Base-by-base conservation (phyloP, 1,140 invertebrate species). In the Plectrocnemia conspersa region DNA sequence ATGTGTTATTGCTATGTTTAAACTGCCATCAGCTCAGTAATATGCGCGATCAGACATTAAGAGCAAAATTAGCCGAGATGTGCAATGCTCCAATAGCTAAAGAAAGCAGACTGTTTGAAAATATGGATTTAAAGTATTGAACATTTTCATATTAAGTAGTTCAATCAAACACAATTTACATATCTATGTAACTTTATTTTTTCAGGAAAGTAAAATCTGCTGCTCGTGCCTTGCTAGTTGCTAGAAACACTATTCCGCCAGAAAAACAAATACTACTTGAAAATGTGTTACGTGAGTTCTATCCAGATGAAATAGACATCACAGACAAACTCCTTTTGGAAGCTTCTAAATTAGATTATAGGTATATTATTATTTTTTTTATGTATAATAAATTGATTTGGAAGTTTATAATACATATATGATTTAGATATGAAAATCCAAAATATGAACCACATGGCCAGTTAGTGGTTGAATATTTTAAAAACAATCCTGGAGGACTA, bases 1-100 rank as follows among this genome's bases (percentile, higher is more conserved):
- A 93, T 72, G 80, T 91, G 15, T 65, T 92, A 15, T 65, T 92
- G 49, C 66, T 92, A 19, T 92, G 90, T 69, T 75, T 80, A 38
- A 24, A 61, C 0, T 93, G 90, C 70, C 89, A 92, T 67, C 79
- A 84, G 58, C 64, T 71, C 10, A 89, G 86, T 67, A 88, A 86
- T 65, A 76, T 75, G 22, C 70, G 78, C 25, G 89, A 92, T 72
- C 69, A 79, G 35, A 64, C 68, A 4, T 64, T 91, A 36, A 76
- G 85, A 52, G 73, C 72, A 59, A 67, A 77, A 50, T 67, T 92
- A 7, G 83, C 82, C 3, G 54, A 66, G 0, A 67, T 75, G 52
- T 90, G 85, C 64, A 63, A 78, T 59, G 86, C 88, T 15, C 86
- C 87, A 38, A 61, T 76, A 57, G 52, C 63, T 42, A n/a, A n/a